Evolutionary conservation across 1,140 invertebrate species (phyloP), one percentile per base, ranked within the genome.

Genomic region (Cyclina sinensis): DNA sequence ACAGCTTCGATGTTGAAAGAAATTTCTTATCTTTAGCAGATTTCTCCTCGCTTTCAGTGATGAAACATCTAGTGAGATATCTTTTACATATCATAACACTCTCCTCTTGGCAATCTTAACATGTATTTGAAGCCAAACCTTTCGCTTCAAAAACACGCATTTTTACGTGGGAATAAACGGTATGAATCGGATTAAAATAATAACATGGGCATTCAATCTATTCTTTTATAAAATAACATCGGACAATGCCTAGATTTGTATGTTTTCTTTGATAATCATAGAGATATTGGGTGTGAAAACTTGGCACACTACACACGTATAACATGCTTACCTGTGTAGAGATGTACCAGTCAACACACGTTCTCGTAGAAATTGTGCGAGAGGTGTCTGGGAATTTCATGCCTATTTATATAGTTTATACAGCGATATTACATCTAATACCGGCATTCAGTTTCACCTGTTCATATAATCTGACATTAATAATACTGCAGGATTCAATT

Each of bases 311-410:
- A 16, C 18, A 70, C 65, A 70, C 12, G 37, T 0, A 35, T 14
- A 70, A 70, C 65, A 37, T 70, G 65, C 65, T 37, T 70, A 70
- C 65, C 65, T 70, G 65, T 70, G 65, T 70, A 70, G 32, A 70
- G 65, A 70, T 37, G 65, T 37, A 37, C 7, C 27, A 35, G 14
- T n/a, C 37, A 27, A 70, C 65, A 70, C 65, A 70, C n/a, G 14
- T n/a, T 70, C 11, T 70, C 32, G 35, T 2, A n/a, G 65, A 70
- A 70, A 37, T 4, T 39, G 7, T 57, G n/a, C n/a, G 18, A 57
- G 54, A 57, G 7, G 3, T 70, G 65, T 70, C 65, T 70, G 65
- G 32, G 65, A 70, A 70, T 70, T 70, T 70, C 32, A 70, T 70
- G 37, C 24, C 32, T 70, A 21, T 35, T 18, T n/a, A n/a, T n/a